Evolutionary conservation across 2,797 vertebrate species (phyloP).

Genomic region (Rhadinocentrus ornatus): DNA sequence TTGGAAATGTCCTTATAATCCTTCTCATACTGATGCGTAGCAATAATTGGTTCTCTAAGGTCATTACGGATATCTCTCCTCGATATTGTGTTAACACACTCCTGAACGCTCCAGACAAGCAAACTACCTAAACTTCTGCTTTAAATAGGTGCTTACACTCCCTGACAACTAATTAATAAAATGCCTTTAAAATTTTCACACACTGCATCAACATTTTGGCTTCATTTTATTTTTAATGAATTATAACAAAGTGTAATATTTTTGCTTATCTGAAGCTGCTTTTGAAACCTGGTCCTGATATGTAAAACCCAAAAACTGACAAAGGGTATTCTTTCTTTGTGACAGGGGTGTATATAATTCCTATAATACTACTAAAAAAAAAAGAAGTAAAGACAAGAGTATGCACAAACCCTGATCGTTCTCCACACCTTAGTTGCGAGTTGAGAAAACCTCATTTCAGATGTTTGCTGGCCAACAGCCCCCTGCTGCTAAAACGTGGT

Average conservation of each 20-base stretch:
- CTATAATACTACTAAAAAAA: neutral
- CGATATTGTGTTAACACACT: neutral
- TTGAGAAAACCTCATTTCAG: neutral
- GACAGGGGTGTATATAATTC: neutral
- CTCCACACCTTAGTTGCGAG: neutral
- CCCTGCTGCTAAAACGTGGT: constrained; percentile 14
- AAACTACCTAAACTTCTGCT: neutral
- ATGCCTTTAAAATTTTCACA: neutral
- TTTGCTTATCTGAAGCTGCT: neutral
- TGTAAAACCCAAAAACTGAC: neutral
- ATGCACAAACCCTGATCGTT: neutral
- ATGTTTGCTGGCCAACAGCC: constrained; percentile 27
- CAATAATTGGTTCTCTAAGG: neutral
- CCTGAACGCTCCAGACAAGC: neutral
- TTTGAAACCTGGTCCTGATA: neutral
- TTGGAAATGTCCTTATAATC: too few relatives aligned
- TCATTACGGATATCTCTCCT: neutral
- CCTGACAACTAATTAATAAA: neutral
- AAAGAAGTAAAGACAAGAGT: neutral
- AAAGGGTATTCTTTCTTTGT: neutral
- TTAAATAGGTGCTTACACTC: neutral
- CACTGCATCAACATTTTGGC: neutral
- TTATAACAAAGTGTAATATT: neutral
- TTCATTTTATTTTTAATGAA: neutral
- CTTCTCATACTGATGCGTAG: neutral